Percentiles rank a stretch among this genome's conserved stretches.
These are phyloP conservation scores for Capreolus pygargus DNA, from an alignment of 2,113 vertebrate genomes.

Conservation along the genomic window DNA sequence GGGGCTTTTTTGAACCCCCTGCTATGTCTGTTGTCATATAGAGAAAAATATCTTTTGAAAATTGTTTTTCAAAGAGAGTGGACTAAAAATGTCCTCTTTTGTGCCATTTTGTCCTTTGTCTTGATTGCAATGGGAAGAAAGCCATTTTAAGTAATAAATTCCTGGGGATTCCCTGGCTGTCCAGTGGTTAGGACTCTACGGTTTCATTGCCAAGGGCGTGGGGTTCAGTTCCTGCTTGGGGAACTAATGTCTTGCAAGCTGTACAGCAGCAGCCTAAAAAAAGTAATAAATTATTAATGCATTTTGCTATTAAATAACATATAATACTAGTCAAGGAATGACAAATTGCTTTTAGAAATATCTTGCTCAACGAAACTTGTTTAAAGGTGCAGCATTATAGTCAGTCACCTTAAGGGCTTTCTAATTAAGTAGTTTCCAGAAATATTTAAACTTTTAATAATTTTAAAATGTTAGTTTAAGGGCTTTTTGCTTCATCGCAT, in stretches of 20 bases:
- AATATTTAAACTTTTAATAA: constrained; percentile 21
- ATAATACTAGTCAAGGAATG: not conserved
- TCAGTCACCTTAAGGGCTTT: not conserved
- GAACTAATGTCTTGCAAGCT: not conserved
- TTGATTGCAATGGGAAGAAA: not conserved
- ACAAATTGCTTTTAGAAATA: not conserved
- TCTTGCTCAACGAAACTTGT: not conserved
- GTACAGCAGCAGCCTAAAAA: not conserved
- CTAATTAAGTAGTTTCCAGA: constrained; percentile 22
- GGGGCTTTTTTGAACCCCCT: not conserved
- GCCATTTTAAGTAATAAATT: not conserved
- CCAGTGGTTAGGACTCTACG: not conserved
- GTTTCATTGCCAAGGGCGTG: not conserved
- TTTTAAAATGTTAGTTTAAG: not conserved
- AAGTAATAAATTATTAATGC: not conserved
- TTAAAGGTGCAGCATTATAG: not conserved
- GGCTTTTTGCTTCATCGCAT: not conserved
- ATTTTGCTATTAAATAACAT: not conserved
- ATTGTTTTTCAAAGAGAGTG: not conserved
- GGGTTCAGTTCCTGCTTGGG: not conserved
- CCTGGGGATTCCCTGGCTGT: not conserved
- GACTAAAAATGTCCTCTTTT: not conserved
- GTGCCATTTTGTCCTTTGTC: not conserved
- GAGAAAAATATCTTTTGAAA: constrained; percentile 6
- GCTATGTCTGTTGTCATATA: not conserved